Base-by-base conservation (phyloP, 2,113 vertebrate genomes). In the Coptodon rendalli region DNA sequence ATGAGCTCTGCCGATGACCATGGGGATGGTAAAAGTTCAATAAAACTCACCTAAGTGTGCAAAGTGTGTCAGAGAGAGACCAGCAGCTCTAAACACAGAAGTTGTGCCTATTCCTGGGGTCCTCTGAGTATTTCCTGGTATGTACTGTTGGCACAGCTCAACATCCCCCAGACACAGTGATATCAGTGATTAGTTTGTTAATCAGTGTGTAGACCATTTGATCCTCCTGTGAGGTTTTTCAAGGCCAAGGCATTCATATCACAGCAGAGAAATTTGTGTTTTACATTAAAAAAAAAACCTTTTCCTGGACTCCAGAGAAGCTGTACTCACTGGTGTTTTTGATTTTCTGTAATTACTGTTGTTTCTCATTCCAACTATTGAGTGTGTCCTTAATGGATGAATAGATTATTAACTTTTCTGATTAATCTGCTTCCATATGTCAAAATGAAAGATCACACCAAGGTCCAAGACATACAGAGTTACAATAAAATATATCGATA, bases 161-260 rank as follows among this genome's bases (percentile, higher is more conserved):
- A 76, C 63, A 45, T 80, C 73, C 31, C 43, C 54, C 45, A 17
- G 83, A 87, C 36, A 63, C 14, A 68, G 54, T 91, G 89, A 93
- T 87, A 89, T 94, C 89, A 93, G 31, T 84, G 89, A 90, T 89
- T 90, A 87, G 29, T 57, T 56, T 80, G 61, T 85, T 94, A 91
- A 90, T 91, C 90, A 80, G 66, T 13, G 31, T 80, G 76, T 9
- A 27, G 22, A 34, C 14, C 53, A 50, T 86, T 76, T 93, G 85
- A 89, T 89, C 87, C 36, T 86, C 40, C 81, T 85, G 86, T 63
- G 88, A 73, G 82, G 63, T 87, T 86, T 88, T 54, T 43, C 7
- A 82, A 57, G n/a, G 14, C 29, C 13, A 45, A 73, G 36, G 24
- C 52, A 17, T 83, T 76, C 22, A 57, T 73, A 87, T 50, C 11